Evolutionary conservation across 2,797 vertebrate genomes (phyloP).

Genomic region (Knipowitschia caucasica): DNA sequence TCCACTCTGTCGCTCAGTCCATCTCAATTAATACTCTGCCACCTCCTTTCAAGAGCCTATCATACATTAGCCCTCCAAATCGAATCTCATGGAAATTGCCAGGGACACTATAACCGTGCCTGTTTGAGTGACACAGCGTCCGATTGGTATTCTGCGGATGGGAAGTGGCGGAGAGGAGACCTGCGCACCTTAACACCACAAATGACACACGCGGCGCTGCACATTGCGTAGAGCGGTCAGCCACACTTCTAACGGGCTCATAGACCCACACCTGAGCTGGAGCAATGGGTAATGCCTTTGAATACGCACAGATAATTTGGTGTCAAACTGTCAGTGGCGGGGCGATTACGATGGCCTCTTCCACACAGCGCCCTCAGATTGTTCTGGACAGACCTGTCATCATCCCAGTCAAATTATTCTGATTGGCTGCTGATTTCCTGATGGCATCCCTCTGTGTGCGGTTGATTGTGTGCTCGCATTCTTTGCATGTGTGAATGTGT

Average conservation of each 20-base stretch:
- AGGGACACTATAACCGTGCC: constrained; percentile 53
- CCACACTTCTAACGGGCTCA: constrained; percentile 15
- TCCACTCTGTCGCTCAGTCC: constrained; percentile 47
- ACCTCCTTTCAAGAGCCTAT: constrained; percentile 63
- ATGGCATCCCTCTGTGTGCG: constrained; percentile 57
- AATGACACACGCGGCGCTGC: constrained; percentile 22
- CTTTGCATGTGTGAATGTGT: constrained; percentile 52
- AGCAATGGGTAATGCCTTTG: constrained; percentile 9
- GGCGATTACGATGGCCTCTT: constrained; percentile 43
- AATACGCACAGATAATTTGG: constrained; percentile 28
- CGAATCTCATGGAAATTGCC: constrained; percentile 67
- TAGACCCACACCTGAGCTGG: not conserved
- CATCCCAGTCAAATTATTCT: constrained; percentile 80
- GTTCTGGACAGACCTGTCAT: constrained; percentile 69
- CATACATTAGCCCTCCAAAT: constrained; percentile 71
- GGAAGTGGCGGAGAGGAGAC: constrained; percentile 8
- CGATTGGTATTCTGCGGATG: constrained; percentile 50
- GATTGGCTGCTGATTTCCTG: constrained; percentile 81
- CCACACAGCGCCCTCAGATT: constrained; percentile 55
- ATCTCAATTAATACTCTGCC: constrained; percentile 72
- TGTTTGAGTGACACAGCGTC: constrained; percentile 60
- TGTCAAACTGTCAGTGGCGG: constrained; percentile 22
- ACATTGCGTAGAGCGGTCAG: constrained; percentile 23
- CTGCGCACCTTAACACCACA: constrained; percentile 33
- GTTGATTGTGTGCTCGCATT: constrained; percentile 51